Base-by-base conservation (phyloP, 2,888 invertebrate genomes). In the Drosophila lacicola region DNA sequence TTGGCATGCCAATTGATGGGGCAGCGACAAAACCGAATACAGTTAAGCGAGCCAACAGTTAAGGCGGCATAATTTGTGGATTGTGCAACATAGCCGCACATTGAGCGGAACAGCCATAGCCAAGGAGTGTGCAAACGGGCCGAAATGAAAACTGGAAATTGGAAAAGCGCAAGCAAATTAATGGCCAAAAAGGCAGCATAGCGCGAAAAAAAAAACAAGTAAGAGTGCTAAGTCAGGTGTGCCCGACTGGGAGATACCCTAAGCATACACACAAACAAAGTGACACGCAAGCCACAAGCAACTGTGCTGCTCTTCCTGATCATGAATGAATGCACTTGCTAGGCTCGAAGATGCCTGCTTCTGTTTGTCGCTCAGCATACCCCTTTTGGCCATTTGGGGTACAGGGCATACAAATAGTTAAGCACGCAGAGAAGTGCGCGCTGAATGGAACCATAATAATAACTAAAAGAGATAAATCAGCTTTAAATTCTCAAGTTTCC, bases 41-140 rank as follows among this genome's bases (percentile, higher is more conserved):
- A 54, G 69, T 41, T 47, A 46, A 34, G 37, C 66, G 54, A 45
- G 58, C 41, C 53, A 58, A 49, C 60, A 70, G 67, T 63, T 73
- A 70, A 78, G 70, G 82, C 77, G 74, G 70, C 71, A 81, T 86
- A 77, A 80, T 74, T 82, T 71, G 64, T 37, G 58, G 57, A 74
- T 70, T 74, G 69, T 65, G 76, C 76, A 68, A 82, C 70, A 82
- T 70, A 60, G 45, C 36, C 19, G 8, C 50, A 62, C 50, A 8
- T 14, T 5, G 54, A 44, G 45, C 11, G 19, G 34, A 21, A 50
- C 36, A 37, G 25, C 25, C 19, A 36, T 47, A 36, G 0, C 11
- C 3, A 19, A 8, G 10, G 19, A 44, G 39, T 9, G 13, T 19
- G 58, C 17, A 56, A 70, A 68, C 49, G 57, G 76, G 62, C 54